phyloP scores from a whole-genome alignment of 2,888 invertebrate genomes.

The Pecten maximus region DNA sequence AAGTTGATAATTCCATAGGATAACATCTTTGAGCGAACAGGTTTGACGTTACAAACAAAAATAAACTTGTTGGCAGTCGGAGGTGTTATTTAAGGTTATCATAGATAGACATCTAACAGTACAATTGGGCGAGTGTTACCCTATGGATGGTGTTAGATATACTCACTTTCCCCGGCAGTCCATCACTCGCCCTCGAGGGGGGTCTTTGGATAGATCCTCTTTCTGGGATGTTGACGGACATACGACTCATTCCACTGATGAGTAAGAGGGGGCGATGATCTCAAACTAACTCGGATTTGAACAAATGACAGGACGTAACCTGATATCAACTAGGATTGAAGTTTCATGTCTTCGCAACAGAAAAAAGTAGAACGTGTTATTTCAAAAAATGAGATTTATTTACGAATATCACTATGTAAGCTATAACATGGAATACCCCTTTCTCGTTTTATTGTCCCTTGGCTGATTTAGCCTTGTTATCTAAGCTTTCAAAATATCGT shows the following conservation, averaged over 20 bases:
- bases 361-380: background rate
- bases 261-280: background rate
- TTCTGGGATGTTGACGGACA: background rate
- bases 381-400: too few species aligned
- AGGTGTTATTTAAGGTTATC: background rate
- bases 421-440: too few species aligned
- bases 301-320: background rate
- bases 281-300: background rate
- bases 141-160: background rate
- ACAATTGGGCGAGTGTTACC: background rate
- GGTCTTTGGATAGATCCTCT: background rate
- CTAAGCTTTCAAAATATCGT: too few species aligned
- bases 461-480: too few species aligned
- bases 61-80: background rate
- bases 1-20: background rate
- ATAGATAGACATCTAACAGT: constrained; percentile 14
- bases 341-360: background rate
- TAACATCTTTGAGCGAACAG: background rate
- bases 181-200: background rate
- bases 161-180: background rate
- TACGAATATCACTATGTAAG: too few species aligned
- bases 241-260: background rate
- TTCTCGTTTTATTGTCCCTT: too few species aligned
- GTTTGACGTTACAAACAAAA: background rate
- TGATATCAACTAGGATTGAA: background rate